phyloP scores from a whole-genome alignment of 1,140 invertebrate species.

The Trichomalopsis sarcophagae region DNA sequence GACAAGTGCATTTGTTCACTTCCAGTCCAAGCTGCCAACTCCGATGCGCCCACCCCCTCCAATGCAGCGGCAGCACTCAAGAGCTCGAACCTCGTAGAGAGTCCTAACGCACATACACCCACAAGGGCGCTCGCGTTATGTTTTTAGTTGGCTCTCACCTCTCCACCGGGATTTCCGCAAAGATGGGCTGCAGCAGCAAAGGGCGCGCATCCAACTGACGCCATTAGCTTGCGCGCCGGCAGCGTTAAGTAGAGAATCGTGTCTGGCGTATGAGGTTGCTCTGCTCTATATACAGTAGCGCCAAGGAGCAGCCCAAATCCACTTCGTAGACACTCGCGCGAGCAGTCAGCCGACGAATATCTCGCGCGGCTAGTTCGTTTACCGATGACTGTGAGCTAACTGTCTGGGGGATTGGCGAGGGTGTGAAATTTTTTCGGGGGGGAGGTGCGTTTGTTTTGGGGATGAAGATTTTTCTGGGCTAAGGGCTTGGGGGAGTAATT shows the following conservation, averaged over 20 bases:
- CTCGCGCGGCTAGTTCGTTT: not conserved
- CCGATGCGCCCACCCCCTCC: too few relatives aligned
- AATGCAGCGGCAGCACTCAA: too few relatives aligned
- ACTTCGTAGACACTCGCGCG: not conserved
- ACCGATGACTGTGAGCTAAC: too few relatives aligned
- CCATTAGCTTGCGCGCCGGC: constrained; percentile 40
- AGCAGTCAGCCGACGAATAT: not conserved
- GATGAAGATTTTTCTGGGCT: too few relatives aligned
- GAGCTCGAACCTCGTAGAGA: too few relatives aligned
- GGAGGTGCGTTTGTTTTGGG: too few relatives aligned
- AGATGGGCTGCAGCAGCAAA: constrained; percentile 11
- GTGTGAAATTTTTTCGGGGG: too few relatives aligned
- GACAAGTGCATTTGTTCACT: constrained; percentile 9
- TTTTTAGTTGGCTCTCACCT: constrained; percentile 30
- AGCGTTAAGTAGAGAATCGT: constrained; percentile 71
- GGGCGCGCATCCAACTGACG: constrained; percentile 33
- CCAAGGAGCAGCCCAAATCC: constrained; percentile 54
- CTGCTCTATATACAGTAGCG: not conserved
- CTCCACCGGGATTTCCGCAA: constrained; percentile 17
- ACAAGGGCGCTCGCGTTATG: not conserved
- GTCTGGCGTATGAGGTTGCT: constrained; percentile 67
- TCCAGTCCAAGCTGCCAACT: not conserved
- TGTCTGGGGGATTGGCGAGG: too few relatives aligned
- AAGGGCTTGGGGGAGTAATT: too few relatives aligned
- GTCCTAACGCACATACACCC: too few relatives aligned